Evolutionary conservation across 2,888 invertebrate species (phyloP), one percentile per base, ranked within the genome.

Genomic region (Tipula vernalis): DNA sequence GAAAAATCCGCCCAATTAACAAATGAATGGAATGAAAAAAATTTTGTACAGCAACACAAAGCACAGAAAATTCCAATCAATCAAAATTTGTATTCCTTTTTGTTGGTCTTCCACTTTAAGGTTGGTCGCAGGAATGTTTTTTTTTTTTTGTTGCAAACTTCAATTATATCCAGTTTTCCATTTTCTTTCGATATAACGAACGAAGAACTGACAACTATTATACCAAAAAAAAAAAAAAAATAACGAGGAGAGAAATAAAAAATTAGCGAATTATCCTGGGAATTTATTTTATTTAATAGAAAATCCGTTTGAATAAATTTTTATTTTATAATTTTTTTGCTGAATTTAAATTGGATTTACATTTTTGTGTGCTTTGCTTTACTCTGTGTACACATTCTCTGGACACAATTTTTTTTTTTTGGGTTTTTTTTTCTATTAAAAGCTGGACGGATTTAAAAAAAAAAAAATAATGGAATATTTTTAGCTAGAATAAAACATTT

Each of bases 241-340:
- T n/a, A 51, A n/a, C 6, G 51, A 71, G 4, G 71, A 71, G 5
- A 71, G 71, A 71, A 71, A 71, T 71, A 71, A 71, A 71, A 71
- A 71, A 71, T 71, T 71, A 71, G 71, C 71, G 71, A 71, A 71
- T 71, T 71, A 71, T 71, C 71, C 71, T 71, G 71, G 71, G 71
- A 71, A 71, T 71, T 71, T 71, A 71, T 71, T 71, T 71, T 71
- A 71, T 71, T 71, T 71, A 71, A 71, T 28, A 71, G 28, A 71
- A 71, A 71, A 71, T 71, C 71, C 71, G 28, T 71, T 71, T 71
- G 71, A 71, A 28, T 12, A 28, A 10, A n/a, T 28, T 71, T 71
- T 71, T 51, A n/a, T 51, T 71, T 71, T 71, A n/a, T 28, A 28
- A 28, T 28, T 51, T 51, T 51, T 71, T 71, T 71, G 18, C 71